Base-by-base conservation (phyloP, 2,888 invertebrate genomes). In the Meloe dianella region DNA sequence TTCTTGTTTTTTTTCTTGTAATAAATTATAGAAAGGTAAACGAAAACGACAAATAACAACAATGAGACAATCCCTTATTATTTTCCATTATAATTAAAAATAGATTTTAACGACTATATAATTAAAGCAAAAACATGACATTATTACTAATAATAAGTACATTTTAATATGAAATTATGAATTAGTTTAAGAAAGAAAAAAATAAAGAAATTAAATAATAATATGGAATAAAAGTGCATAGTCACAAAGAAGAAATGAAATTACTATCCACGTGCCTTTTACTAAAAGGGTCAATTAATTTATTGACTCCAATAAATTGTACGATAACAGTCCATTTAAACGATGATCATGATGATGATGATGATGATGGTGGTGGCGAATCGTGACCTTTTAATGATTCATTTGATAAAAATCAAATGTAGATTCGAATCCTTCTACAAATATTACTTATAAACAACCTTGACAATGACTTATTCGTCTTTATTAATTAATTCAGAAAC, bases 231-330 rank as follows among this genome's bases (percentile, higher is more conserved):
- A 66, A 70, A 71, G 64, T 71, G 71, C 65, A 71, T 65, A 70
- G 68, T 64, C 56, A 70, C 67, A 65, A 61, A 66, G 27, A n/a
- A 57, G 27, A 29, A 59, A 32, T 30, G 29, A 59, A 30, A 61
- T 64, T 66, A 57, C 41, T 61, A 62, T 71, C 64, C 71, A 70
- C 70, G 71, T 71, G 67, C 57, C 62, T 57, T 58, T 59, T 56
- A 51, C 47, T 58, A 61, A 56, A 56, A 47, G 67, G 72, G 72
- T 72, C 69, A 72, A 72, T 72, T 69, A n/a, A 69, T 68, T 57
- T 70, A 72, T 72, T 72, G 67, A 72, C 72, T 73, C 58, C 68
- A 71, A 70, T 73, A 67, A 51, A 41, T 56, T 65, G 64, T 67
- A 62, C 54, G 41, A 60, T 47, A 66, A 66, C 66, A 63, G 54